Evolutionary conservation across 2,888 invertebrate genomes (phyloP).

Genomic region (Coleophora flavipennella): DNA sequence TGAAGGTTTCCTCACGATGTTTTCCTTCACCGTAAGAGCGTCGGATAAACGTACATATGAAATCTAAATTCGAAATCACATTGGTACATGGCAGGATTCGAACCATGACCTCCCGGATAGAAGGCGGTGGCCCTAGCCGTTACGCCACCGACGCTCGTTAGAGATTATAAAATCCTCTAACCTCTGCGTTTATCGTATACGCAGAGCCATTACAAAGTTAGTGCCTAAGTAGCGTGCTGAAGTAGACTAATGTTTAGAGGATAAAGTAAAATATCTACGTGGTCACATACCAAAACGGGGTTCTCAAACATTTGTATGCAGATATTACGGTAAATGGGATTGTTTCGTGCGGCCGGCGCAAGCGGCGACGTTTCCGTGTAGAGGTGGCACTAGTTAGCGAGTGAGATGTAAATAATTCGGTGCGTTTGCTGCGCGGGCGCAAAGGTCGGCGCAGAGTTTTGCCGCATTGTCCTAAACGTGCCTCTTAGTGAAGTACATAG

Average conservation of each 20-base stretch:
- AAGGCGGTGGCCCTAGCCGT: too few species aligned
- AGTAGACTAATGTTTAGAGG: not conserved
- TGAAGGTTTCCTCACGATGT: too few species aligned
- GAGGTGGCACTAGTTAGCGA: slow-evolving; percentile 46
- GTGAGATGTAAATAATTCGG: slow-evolving; percentile 42
- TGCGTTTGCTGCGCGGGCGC: slow-evolving; percentile 23
- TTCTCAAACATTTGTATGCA: slow-evolving; percentile 59
- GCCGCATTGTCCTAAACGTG: slow-evolving; percentile 31
- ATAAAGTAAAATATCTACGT: slow-evolving; percentile 8
- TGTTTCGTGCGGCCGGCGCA: slow-evolving; percentile 45
- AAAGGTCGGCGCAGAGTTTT: slow-evolving; percentile 27
- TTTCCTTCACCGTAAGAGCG: too few species aligned
- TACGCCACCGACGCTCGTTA: too few species aligned
- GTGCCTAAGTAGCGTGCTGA: too few species aligned
- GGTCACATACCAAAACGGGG: slow-evolving; percentile 29
- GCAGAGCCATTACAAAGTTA: too few species aligned
- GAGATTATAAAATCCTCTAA: too few species aligned
- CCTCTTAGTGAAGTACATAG: slow-evolving; percentile 1
- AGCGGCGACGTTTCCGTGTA: slow-evolving; percentile 58
- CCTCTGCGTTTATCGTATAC: too few species aligned
- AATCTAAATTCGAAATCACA: too few species aligned
- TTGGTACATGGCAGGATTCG: too few species aligned
- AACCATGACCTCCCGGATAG: too few species aligned
- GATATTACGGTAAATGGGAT: slow-evolving; percentile 58
- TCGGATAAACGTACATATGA: too few species aligned